Percentiles rank a stretch among this genome's conserved stretches.
phyloP scores from a whole-genome alignment of 2,113 vertebrate genomes.

The Tetraodon nigroviridis region DNA sequence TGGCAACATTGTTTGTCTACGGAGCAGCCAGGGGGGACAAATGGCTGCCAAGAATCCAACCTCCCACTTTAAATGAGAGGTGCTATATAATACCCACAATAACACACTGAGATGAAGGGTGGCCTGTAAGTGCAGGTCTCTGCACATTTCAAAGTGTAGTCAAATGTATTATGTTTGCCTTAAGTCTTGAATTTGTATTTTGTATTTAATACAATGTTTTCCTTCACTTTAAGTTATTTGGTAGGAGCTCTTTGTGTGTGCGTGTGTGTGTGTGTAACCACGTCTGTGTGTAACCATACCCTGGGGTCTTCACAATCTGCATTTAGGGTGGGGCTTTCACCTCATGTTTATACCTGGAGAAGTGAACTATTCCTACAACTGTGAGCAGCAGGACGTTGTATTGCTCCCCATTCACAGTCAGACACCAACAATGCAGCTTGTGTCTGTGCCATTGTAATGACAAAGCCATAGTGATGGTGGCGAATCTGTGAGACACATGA shows the following conservation, averaged over 20 bases:
- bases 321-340: constrained; percentile 33
- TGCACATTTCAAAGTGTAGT: neutral
- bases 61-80: constrained; percentile 28
- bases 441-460: constrained; percentile 61
- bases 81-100: constrained; percentile 38
- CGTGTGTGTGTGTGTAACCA: neutral
- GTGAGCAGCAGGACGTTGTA: constrained; percentile 27
- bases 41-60: constrained; percentile 17
- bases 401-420: constrained; percentile 31
- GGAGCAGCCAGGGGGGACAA: constrained; percentile 30
- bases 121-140: constrained; percentile 16
- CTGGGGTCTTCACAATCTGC: constrained; percentile 23
- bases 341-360: constrained; percentile 53
- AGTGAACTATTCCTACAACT: constrained; percentile 23
- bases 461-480: constrained; percentile 49
- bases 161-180: constrained; percentile 5
- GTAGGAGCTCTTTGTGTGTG: neutral
- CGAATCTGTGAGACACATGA: constrained; percentile 58
- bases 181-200: constrained; percentile 8
- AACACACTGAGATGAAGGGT: constrained; percentile 4
- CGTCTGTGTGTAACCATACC: constrained; percentile 3
- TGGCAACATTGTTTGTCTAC: constrained; percentile 11
- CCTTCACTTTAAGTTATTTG: constrained; percentile 5
- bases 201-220: neutral
- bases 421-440: constrained; percentile 46